phyloP scores from a whole-genome alignment of 2,113 vertebrate species.

The Petrocephalus zakoni region DNA sequence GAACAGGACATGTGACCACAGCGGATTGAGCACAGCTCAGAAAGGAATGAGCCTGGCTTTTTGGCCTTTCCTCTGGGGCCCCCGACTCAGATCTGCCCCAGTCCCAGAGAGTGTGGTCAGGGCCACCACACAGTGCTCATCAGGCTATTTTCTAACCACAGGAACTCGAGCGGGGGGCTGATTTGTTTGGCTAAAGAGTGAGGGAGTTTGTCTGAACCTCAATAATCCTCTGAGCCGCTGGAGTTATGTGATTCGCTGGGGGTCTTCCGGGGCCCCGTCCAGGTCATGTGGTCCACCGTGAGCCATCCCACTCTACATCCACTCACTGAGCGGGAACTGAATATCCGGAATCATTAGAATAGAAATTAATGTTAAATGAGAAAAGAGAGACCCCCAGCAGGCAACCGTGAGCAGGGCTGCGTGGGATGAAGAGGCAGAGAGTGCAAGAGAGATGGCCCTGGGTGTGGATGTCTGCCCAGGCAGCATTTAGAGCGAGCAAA shows the following conservation, averaged over 20 bases:
- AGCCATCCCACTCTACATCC: neutral
- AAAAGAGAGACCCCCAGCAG: neutral
- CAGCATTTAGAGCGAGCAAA: neutral
- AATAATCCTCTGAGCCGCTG: neutral
- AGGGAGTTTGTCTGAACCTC: neutral
- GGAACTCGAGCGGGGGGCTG: neutral
- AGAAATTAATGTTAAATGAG: neutral
- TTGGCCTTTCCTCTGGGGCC: neutral
- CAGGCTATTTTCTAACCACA: neutral
- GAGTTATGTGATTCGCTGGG: neutral
- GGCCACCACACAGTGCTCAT: neutral
- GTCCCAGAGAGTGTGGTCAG: neutral
- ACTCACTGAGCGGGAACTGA: neutral
- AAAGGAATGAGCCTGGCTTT: neutral
- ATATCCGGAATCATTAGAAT: neutral
- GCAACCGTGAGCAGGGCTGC: neutral
- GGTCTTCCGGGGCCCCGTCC: neutral
- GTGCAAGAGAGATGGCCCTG: neutral
- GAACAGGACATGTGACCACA: neutral
- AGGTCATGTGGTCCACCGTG: neutral
- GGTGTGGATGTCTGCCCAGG: neutral
- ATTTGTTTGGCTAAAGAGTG: neutral
- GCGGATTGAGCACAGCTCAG: neutral
- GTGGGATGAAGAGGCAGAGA: neutral
- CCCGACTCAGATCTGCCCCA: neutral